Percentiles rank a stretch among this genome's conserved stretches.
Evolutionary conservation across 1,140 invertebrate species (phyloP).

Genomic region (Geopemphigus sp.): DNA sequence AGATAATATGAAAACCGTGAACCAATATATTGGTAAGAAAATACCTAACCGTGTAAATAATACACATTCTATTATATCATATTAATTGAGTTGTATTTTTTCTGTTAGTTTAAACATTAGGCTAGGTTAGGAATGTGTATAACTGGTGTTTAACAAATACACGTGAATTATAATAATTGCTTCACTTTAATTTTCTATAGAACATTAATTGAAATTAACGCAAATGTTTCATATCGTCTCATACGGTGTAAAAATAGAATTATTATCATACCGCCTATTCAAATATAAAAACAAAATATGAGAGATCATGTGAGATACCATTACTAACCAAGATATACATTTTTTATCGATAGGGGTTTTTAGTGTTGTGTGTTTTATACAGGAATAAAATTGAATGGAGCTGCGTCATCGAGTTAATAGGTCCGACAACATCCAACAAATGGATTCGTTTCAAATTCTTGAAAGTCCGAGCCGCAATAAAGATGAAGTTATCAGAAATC

Average conservation of each 20-base stretch:
- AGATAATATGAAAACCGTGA: background rate
- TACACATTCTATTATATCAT: background rate
- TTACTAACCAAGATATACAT: conserved; percentile 2
- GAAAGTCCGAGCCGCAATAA: background rate
- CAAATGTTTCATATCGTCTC: conserved; percentile 19
- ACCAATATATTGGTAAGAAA: background rate
- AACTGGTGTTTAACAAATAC: background rate
- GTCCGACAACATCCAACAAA: conserved; percentile 15
- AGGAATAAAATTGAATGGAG: conserved; percentile 40
- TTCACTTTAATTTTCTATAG: too few species aligned
- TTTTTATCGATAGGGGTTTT: conserved; percentile 30
- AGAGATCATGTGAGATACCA: background rate
- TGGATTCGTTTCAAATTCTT: conserved; percentile 33
- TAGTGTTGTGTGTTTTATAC: conserved; percentile 43
- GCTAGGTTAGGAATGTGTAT: background rate
- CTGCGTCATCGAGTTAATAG: conserved; percentile 43
- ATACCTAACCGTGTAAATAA: background rate
- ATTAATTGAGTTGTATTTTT: background rate
- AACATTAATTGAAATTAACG: too few species aligned
- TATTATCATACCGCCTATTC: background rate
- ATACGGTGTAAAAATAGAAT: background rate
- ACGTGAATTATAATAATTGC: too few species aligned
- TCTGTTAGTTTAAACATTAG: background rate
- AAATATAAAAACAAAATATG: background rate
- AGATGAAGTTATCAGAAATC: conserved; percentile 6